phyloP scores from a whole-genome alignment of 2,797 vertebrate genomes.

The Hoplostethus atlanticus region DNA sequence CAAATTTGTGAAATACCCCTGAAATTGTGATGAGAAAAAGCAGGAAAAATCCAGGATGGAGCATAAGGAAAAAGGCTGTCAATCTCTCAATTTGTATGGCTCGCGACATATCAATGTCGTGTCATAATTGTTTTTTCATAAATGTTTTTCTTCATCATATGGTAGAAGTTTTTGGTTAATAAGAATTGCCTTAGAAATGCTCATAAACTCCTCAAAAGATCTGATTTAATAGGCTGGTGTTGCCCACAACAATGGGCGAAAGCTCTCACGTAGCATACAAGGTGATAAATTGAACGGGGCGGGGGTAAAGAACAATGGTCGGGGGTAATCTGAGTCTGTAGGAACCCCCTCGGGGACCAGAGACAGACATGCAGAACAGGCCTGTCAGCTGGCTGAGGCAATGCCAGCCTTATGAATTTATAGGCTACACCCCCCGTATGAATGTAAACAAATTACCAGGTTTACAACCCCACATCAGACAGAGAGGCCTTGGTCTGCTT shows the following conservation, averaged over 20 bases:
- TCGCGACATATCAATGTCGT: not conserved
- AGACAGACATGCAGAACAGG: slow-evolving; percentile 19
- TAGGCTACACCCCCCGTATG: not conserved
- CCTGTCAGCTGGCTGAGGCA: slow-evolving; percentile 48
- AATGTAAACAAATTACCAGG: slow-evolving; percentile 21
- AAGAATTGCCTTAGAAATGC: no score
- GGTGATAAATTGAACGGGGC: slow-evolving; percentile 52
- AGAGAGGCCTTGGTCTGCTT: not conserved
- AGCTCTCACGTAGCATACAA: slow-evolving; percentile 20
- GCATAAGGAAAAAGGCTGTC: not conserved
- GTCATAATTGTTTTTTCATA: not conserved
- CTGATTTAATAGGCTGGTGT: slow-evolving; percentile 8
- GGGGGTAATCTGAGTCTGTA: slow-evolving; percentile 49
- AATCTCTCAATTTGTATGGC: not conserved
- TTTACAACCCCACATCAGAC: slow-evolving; percentile 32
- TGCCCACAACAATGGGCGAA: slow-evolving; percentile 15
- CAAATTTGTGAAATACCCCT: not conserved
- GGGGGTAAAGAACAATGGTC: slow-evolving; percentile 33
- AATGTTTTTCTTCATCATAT: not conserved
- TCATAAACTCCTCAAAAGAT: not conserved
- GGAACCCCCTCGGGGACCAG: slow-evolving; percentile 48
- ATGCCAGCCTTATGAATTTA: not conserved
- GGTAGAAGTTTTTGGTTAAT: no score
- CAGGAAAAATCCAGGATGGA: not conserved
- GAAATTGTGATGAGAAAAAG: not conserved